Percentiles rank a stretch among this genome's conserved stretches.
Evolutionary conservation across 1,140 invertebrate species (phyloP).

Genomic region (Pentalonia nigronervosa): DNA sequence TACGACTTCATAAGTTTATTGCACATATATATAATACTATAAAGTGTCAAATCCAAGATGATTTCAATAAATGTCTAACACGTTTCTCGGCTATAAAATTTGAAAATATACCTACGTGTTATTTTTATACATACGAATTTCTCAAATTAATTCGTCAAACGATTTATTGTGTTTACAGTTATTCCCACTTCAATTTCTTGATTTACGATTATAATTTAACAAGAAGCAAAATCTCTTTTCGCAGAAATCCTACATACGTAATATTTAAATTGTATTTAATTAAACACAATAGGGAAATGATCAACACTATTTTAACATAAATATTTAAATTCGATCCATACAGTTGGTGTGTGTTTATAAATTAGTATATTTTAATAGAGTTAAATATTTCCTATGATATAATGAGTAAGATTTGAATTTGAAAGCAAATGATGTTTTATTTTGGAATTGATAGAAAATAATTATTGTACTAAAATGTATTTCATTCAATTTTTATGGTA

Average conservation of each 20-base stretch:
- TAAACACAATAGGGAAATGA: not conserved
- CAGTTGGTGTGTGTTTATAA: not conserved
- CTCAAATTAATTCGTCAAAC: not conserved
- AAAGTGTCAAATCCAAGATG: not conserved
- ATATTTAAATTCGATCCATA: not conserved
- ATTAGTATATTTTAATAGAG: not conserved
- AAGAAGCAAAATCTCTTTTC: too few species aligned
- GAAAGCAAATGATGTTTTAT: accelerated
- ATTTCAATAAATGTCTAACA: not conserved
- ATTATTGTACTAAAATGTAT: not conserved
- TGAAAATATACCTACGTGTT: not conserved
- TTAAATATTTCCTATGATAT: not conserved
- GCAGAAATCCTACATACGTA: too few species aligned
- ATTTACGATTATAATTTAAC: too few species aligned
- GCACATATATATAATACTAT: not conserved
- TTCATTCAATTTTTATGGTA: not conserved
- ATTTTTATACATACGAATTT: not conserved
- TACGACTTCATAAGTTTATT: not conserved
- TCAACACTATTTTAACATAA: not conserved
- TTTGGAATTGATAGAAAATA: not conserved
- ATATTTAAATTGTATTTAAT: too few species aligned
- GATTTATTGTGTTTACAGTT: not conserved
- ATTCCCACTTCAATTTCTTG: not conserved
- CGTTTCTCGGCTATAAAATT: not conserved
- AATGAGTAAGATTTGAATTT: not conserved